Conservation (phyloP, 2,113 vertebrate species). For the Ia io region DNA sequence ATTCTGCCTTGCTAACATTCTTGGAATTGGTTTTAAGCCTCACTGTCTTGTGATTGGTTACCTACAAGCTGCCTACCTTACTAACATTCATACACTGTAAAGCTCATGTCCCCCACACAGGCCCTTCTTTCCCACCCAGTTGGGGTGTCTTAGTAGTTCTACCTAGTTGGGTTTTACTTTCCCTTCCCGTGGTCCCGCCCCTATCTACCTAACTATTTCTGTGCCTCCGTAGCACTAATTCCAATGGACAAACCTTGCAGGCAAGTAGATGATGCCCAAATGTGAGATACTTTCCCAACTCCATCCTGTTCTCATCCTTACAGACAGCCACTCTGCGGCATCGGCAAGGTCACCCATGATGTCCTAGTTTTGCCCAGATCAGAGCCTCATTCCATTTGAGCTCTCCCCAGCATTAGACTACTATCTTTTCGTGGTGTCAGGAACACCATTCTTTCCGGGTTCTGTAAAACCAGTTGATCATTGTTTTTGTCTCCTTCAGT, state of each 20-base stretch:
- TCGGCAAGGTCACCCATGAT: fast-evolving
- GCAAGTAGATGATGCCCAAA: fast-evolving
- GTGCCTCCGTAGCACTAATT: not conserved
- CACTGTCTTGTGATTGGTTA: too few species aligned
- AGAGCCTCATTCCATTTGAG: fast-evolving
- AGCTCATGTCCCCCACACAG: too few species aligned
- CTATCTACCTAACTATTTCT: too few species aligned
- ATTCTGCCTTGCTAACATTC: too few species aligned
- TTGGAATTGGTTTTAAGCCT: too few species aligned
- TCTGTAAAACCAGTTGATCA: not conserved
- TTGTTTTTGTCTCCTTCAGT: too few species aligned
- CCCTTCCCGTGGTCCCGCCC: too few species aligned
- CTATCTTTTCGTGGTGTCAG: not conserved
- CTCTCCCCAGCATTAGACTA: not conserved
- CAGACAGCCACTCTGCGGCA: fast-evolving
- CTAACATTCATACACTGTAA: too few species aligned
- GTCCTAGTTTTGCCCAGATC: fast-evolving
- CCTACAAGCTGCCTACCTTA: too few species aligned
- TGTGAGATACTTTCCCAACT: fast-evolving
- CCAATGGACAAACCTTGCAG: fast-evolving
- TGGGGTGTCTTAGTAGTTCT: too few species aligned
- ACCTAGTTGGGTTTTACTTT: too few species aligned
- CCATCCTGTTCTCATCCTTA: not conserved
- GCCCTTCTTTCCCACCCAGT: too few species aligned
- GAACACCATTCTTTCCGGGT: fast-evolving